These are phyloP conservation scores for Episyrphus balteatus DNA, from an alignment of 1,140 invertebrate genomes.

Conservation along the genomic window DNA sequence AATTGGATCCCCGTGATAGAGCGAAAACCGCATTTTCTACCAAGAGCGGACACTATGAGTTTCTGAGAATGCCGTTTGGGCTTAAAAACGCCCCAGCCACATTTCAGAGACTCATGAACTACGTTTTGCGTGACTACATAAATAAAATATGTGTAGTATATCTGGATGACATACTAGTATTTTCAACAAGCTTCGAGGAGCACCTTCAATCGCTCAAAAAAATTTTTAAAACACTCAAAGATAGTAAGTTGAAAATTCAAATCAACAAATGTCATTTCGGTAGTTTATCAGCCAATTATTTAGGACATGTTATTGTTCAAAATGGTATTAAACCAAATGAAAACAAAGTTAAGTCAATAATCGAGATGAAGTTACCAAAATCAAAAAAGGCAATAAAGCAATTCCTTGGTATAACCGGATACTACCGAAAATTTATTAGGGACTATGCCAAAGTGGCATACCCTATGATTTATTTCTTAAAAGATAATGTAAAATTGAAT, in stretches of 20 bases:
- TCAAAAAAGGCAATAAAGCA: slow-evolving; percentile 12
- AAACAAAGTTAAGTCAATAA: slow-evolving; percentile 12
- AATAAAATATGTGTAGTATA: too few species aligned
- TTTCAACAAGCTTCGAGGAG: too few species aligned
- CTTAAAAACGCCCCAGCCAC: too few species aligned
- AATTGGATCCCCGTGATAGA: slow-evolving; percentile 6
- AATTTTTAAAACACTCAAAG: slow-evolving; percentile 29
- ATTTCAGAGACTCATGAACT: slow-evolving; percentile 39
- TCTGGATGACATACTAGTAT: too few species aligned
- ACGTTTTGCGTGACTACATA: slow-evolving; percentile 17
- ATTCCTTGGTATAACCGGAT: slow-evolving; percentile 13
- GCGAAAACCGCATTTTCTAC: slow-evolving; percentile 13
- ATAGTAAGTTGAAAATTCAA: slow-evolving; percentile 19
- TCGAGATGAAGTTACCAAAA: slow-evolving; percentile 13
- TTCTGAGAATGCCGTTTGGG: too few species aligned
- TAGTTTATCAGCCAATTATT: slow-evolving; percentile 18
- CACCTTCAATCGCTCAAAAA: slow-evolving; percentile 21
- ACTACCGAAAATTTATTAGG: slow-evolving; percentile 21
- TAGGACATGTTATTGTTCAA: slow-evolving; percentile 22
- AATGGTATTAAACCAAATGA: slow-evolving; percentile 13
- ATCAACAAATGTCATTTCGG: slow-evolving; percentile 9
- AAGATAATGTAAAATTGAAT: slow-evolving; percentile 8
- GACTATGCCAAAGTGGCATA: too few species aligned
- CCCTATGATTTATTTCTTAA: slow-evolving; percentile 7
- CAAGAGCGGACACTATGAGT: slow-evolving; percentile 9